A percentile compares a stretch with the other conserved stretches of the same genome.
phyloP scores from a whole-genome alignment of 2,797 vertebrate genomes.

The Parauchenoglanis ngamensis region DNA sequence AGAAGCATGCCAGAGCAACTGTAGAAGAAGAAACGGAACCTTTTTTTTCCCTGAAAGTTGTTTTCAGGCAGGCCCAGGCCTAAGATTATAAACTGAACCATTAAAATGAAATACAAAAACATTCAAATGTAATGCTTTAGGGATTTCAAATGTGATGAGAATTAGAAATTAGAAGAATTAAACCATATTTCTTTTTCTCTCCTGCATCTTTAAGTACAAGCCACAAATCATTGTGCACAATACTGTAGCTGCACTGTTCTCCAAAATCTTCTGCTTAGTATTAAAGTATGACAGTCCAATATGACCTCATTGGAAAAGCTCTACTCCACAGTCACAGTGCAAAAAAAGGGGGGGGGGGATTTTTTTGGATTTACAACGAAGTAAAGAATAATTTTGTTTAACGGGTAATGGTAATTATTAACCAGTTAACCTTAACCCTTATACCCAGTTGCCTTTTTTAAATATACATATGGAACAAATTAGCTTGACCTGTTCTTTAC shows the following conservation, averaged over 20 bases:
- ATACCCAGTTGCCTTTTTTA: not conserved
- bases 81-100: not conserved
- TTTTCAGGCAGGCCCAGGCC: not conserved
- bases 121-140: not conserved
- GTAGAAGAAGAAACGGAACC: not conserved
- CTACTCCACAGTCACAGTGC: not conserved
- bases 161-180: not conserved
- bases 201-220: not conserved
- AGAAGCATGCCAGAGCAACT: not conserved
- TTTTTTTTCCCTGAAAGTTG: not conserved
- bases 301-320: not conserved
- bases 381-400: not conserved
- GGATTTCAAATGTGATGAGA: not conserved
- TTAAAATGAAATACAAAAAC: conserved; percentile 15
- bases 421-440: not conserved
- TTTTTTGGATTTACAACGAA: not conserved
- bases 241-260: not conserved
- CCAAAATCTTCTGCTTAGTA: not conserved
- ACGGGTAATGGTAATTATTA: not conserved
- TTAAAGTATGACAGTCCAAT: not conserved
- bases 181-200: not conserved
- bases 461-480: not conserved
- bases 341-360: no score
- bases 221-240: not conserved
- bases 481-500: not conserved